phyloP scores from a whole-genome alignment of 2,113 vertebrate species.

The Xyliphius kryptos region DNA sequence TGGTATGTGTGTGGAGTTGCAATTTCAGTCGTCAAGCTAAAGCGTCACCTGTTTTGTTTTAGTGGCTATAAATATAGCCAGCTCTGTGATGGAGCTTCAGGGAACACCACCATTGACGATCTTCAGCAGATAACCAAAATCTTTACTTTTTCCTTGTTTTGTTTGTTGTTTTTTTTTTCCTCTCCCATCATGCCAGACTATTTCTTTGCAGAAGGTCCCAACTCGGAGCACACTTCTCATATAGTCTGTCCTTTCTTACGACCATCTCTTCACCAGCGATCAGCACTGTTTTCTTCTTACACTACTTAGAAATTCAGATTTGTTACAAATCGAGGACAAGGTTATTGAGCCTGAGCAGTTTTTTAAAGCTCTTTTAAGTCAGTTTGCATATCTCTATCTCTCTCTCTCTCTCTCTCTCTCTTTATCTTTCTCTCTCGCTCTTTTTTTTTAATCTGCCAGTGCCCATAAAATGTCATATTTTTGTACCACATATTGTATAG shows the following conservation, averaged over 20 bases:
- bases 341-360: slow-evolving; percentile 70
- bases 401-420: no score
- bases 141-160: slow-evolving; percentile 8
- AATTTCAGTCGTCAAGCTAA: background rate
- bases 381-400: slow-evolving; percentile 51
- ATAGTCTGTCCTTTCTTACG: background rate
- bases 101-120: background rate
- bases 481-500: slow-evolving; percentile 81
- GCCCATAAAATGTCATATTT: slow-evolving; percentile 75
- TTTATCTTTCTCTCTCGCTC: no score
- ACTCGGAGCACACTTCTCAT: slow-evolving; percentile 30
- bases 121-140: slow-evolving; percentile 52
- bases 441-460: slow-evolving; percentile 47
- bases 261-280: slow-evolving; percentile 1
- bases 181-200: slow-evolving; percentile 29
- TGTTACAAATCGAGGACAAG: slow-evolving; percentile 50
- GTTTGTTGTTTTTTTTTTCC: no score
- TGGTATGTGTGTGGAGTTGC: no score
- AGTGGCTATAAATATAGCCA: no score
- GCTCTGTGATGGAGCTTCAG: no score
- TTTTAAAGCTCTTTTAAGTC: slow-evolving; percentile 53
- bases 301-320: no score
- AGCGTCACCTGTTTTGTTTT: no score
- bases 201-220: background rate
- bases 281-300: slow-evolving; percentile 6